Evolutionary conservation across 2,888 invertebrate species (phyloP), one percentile per base, ranked within the genome.

Genomic region (Bellardia pandia): DNA sequence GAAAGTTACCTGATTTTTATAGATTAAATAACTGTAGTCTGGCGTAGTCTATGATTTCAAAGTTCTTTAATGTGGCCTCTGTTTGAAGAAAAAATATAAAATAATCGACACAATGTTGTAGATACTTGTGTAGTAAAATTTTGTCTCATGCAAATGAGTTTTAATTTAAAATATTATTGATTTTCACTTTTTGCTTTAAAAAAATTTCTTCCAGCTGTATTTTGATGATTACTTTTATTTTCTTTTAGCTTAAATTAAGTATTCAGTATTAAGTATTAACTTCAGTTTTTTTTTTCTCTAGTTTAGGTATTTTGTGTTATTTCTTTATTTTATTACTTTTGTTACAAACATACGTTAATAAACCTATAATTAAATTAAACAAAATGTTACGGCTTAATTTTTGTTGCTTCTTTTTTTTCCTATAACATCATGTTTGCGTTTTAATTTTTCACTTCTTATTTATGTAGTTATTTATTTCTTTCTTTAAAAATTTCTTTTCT

Each of bases 1-100:
- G 79, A 80, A 85, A 85, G 85, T 85, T 85, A 85, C 79, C 85
- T 85, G 58, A 42, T 51, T 51, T 62, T 30, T 62, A 71, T 68
- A 48, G 48, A 30, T 56, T 45, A 45, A 53, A 78, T 33, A 66
- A 60, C 48, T 23, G 48, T 78, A 60, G 45, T n/a, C 7, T 58
- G 23, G 33, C 23, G n/a, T 40, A 14, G 53, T 30, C 7, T 60
- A n/a, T 60, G 16, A 56, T 56, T 11, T 11, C 3, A 60, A 37
- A 37, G 60, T 60, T 60, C 60, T 60, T 58, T 2, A 45, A 4
- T 23, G 8, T 64, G 30, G 3, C 4, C 62, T 33, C 7, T 42
- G 40, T 33, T 64, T 51, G 23, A 76, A 40, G 13, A 0, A 45
- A 45, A 13, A 3, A 51, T 64, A 64, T 51, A 3, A 51, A 51